Evolutionary conservation across 2,113 vertebrate species (phyloP).

Genomic region (Polyodon spathula): DNA sequence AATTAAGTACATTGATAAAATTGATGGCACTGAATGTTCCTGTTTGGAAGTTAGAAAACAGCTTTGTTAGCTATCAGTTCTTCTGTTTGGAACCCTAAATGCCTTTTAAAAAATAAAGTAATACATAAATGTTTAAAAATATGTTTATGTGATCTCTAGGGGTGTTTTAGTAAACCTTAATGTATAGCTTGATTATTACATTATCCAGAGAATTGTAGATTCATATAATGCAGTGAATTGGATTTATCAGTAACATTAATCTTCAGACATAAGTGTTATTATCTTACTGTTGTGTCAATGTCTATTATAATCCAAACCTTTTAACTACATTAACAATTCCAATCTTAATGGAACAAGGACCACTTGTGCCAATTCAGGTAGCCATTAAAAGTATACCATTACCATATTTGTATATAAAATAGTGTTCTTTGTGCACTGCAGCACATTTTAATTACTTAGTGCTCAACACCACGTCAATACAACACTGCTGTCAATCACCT

Average conservation of each 20-base stretch:
- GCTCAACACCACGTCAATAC: background rate
- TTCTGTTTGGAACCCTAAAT: too few species aligned
- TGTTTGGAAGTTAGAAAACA: too few species aligned
- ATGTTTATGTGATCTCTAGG: too few species aligned
- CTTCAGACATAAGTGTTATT: slow-evolving; percentile 1
- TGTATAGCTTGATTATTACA: too few species aligned
- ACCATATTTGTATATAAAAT: slow-evolving; percentile 2
- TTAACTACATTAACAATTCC: background rate
- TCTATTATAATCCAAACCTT: slow-evolving; percentile 1
- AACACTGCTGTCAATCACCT: background rate
- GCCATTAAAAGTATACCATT: slow-evolving; percentile 1
- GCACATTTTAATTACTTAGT: background rate
- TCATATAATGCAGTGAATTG: too few species aligned
- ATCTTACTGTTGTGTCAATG: background rate
- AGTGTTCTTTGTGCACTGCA: slow-evolving; percentile 30
- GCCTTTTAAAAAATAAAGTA: too few species aligned
- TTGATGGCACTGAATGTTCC: too few species aligned
- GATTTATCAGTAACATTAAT: background rate
- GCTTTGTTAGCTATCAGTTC: too few species aligned
- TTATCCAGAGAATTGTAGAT: too few species aligned
- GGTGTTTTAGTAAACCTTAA: too few species aligned
- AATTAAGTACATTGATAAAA: too few species aligned
- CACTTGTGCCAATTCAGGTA: background rate
- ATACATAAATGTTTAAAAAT: too few species aligned
- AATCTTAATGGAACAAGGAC: background rate